Evolutionary conservation across 2,113 vertebrate species (phyloP), one percentile per base, ranked within the genome.

Genomic region (Cyanistes caeruleus): DNA sequence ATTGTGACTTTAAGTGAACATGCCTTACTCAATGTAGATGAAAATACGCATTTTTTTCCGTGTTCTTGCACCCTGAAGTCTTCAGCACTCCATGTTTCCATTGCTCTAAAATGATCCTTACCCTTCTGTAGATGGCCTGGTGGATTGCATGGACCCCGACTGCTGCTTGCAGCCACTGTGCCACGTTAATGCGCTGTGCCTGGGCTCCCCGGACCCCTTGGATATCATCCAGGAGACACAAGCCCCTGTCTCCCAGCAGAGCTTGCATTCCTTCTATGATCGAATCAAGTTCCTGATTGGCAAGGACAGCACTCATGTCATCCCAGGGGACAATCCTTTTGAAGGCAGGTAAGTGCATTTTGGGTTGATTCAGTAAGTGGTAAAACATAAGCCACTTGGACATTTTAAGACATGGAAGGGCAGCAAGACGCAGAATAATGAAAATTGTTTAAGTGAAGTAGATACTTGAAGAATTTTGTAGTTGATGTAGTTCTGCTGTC

Each of bases 81-180:
- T 84, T 10, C 27, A 24, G 31, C 7, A 17, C 3, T 48, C 15
- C 8, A 0, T 28, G 8, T 74, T 67, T 11, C 64, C 30, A 11
- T n/a, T 25, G 46, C n/a, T 84, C 69, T 90, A 53, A 92, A 68
- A 33, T 31, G 37, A 90, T 78, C 77, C 92, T 97, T 78, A 69
- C 52, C 10, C 60, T 95, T 95, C 90, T 91, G 77, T 98, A 99
- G 99, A 99, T 95, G 99, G 99, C 70, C 96, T 99, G 95, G 98
- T 99, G 89, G 99, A 99, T 97, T 99, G 99, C 98, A 99, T 99
- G 99, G 99, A 99, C 97, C 99, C 99, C 11, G 99, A 99, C 97
- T 99, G 99, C 98, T 99, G 99, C 97, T 97, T 99, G 62, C 99
- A 99, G 97, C 97, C 98, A 0, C 98, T 98, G 53, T 99, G 99